Evolutionary conservation across 2,113 vertebrate species (phyloP).

Genomic region (Chlamydotis undulata): DNA sequence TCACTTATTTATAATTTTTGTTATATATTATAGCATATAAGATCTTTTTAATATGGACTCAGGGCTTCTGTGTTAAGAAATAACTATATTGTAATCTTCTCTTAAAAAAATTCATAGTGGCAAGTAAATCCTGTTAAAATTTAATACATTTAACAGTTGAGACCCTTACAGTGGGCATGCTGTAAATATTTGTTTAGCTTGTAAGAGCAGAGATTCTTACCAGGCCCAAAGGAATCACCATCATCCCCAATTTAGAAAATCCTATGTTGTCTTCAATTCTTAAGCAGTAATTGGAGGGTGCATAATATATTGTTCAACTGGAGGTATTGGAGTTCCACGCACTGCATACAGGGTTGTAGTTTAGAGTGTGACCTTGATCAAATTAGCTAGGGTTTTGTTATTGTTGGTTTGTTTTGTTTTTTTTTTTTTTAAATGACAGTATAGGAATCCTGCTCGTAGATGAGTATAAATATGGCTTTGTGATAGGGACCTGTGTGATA

Average conservation of each 20-base stretch:
- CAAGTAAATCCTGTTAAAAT: background rate
- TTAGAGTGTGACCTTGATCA: background rate
- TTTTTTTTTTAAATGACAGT: background rate
- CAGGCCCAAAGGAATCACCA: background rate
- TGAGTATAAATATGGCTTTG: background rate
- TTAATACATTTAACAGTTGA: background rate
- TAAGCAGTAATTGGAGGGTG: background rate
- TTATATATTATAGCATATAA: background rate
- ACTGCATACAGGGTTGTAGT: background rate
- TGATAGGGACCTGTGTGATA: background rate
- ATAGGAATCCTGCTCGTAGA: background rate
- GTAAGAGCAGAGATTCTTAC: background rate
- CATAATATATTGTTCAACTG: background rate
- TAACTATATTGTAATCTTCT: background rate
- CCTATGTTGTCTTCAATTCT: background rate
- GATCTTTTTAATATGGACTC: background rate
- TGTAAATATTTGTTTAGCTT: background rate
- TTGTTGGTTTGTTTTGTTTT: background rate
- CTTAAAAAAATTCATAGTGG: background rate
- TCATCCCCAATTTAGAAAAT: background rate
- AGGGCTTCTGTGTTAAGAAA: background rate
- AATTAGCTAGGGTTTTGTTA: background rate
- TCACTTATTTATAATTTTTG: background rate
- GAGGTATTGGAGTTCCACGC: background rate
- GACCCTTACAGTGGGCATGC: background rate